A percentile compares a stretch with the other conserved stretches of the same genome.
Conservation (phyloP, 1,140 invertebrate genomes). For the Neodiprion pinetum region DNA sequence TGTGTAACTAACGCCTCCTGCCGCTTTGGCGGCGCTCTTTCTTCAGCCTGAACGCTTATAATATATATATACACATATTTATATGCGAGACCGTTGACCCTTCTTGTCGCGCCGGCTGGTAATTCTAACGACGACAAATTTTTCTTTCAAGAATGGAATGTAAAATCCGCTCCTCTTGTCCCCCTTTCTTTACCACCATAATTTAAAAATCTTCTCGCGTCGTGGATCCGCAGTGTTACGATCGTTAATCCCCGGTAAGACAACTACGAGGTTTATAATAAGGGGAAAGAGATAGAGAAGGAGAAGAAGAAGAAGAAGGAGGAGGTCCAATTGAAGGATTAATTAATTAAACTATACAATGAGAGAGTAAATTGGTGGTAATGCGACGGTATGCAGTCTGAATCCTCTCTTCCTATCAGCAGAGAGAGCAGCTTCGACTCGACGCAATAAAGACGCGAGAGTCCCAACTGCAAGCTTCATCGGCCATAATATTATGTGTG, state of each 20-base stretch:
- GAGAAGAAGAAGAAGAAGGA: no score
- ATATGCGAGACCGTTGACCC: no score
- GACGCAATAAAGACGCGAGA: no score
- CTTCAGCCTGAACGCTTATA: no score
- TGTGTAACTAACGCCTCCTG: no score
- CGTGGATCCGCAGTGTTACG: conserved; percentile 36
- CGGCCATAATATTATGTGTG: no score
- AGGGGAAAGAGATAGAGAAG: not conserved
- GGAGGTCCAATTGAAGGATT: conserved; percentile 48
- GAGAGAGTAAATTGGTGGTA: conserved; percentile 45
- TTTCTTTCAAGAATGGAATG: no score
- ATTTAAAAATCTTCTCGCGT: conserved; percentile 35
- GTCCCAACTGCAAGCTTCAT: no score
- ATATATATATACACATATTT: no score
- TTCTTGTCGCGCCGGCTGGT: not conserved
- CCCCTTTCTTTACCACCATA: conserved; percentile 28
- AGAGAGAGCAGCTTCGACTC: not conserved
- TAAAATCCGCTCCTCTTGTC: no score
- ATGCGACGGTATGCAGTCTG: conserved; percentile 35
- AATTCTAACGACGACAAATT: no score
- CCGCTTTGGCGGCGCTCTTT: no score
- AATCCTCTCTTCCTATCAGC: not conserved
- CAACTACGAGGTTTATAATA: not conserved
- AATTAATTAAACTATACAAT: conserved; percentile 46
- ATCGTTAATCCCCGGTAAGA: conserved; percentile 24